Base-by-base conservation (phyloP, 2,888 invertebrate species). In the Dryobotodes eremita region DNA sequence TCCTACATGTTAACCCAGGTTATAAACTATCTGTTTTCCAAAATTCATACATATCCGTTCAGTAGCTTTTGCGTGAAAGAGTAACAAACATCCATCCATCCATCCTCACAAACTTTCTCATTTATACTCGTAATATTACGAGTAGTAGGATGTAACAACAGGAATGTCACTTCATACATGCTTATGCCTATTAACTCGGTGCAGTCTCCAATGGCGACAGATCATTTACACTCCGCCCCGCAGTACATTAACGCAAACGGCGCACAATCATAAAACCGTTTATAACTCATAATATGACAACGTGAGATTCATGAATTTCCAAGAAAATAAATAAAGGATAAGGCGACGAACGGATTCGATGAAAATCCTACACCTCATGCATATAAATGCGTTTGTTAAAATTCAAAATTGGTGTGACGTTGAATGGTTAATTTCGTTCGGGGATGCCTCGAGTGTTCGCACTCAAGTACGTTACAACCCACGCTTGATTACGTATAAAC, bases 371-470 rank as follows among this genome's bases (percentile, higher is more conserved):
- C 90, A 90, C 85, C 86, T 92, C 92, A 94, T 94, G 94, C 94
- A 94, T 94, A 94, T 92, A 93, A 93, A 94, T 92, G 88, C 86
- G 91, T 92, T 90, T 89, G 92, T 93, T 94, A 91, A 93, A 93
- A 91, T 92, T 91, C 91, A 89, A 92, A 93, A 92, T 91, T 90
- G 90, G 57, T 84, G 88, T 86, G 82, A 87, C 85, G 89, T 86
- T 79, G 88, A 86, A 88, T 88, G 79, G 85, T 80, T 90, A 89
- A 92, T 91, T 89, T 90, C 62, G 72, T 80, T 71, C 42, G 42
- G 36, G 55, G 76, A 65, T 69, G 71, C 62, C 42, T 70, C 31
- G 48, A 65, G 65, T 68, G 75, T 73, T 57, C n/a, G 36, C 17
- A 57, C 55, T 69, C 23, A 46, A 73, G 26, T 53, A 55, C 20